Percentiles rank a stretch among this genome's conserved stretches.
Evolutionary conservation across 35 echinoderm and acorn worm genomes (phyloP).

Genomic region (Anneissia japonica): DNA sequence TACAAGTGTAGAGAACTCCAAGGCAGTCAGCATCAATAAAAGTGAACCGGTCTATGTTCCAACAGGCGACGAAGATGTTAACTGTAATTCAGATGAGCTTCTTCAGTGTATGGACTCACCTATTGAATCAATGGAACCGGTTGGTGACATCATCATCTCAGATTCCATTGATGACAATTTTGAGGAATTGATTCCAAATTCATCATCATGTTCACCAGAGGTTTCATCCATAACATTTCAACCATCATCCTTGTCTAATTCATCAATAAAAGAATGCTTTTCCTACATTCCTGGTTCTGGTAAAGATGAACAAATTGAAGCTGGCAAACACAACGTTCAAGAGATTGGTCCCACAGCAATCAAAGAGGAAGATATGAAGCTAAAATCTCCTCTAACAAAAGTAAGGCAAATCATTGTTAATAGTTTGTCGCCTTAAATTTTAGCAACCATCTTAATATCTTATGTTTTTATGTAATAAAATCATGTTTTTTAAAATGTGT

Average conservation of each 20-base stretch:
- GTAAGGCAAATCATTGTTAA: background rate
- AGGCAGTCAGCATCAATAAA: background rate
- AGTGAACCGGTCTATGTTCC: slow-evolving; percentile 31
- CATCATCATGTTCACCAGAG: background rate
- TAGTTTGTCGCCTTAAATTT: too few species aligned
- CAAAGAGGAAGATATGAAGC: background rate
- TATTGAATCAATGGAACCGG: slow-evolving; percentile 37
- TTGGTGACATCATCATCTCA: slow-evolving; percentile 45
- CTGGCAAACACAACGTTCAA: background rate
- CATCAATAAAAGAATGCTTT: background rate
- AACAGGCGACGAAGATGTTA: slow-evolving; percentile 26
- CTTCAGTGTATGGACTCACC: slow-evolving; percentile 48
- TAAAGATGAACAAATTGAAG: background rate
- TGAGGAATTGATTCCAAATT: background rate
- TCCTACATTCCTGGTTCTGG: background rate
- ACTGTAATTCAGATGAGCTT: slow-evolving; percentile 39
- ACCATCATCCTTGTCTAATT: background rate
- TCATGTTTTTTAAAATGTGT: too few species aligned
- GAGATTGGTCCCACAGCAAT: background rate
- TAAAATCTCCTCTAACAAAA: background rate
- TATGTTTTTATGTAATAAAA: too few species aligned
- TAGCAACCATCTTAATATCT: too few species aligned
- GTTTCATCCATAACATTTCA: background rate
- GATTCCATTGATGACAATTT: background rate
- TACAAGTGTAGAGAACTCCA: background rate